phyloP scores from a whole-genome alignment of 2,797 vertebrate genomes.

The Enteromius unitaeniatus region DNA sequence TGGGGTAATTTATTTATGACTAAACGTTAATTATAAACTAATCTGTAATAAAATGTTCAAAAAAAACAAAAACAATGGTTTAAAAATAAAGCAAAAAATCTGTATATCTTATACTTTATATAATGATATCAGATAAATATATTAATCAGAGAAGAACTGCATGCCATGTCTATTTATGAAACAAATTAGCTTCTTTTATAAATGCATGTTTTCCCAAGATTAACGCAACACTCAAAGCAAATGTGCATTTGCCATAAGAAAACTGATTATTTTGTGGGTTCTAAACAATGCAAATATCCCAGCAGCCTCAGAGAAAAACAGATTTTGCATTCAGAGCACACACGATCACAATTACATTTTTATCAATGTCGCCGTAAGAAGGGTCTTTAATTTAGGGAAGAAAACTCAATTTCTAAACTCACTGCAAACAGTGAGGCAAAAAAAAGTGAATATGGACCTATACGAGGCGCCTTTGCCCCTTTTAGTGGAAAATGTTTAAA shows the following conservation, averaged over 20 bases:
- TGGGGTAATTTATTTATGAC: neutral
- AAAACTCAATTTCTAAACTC: constrained; percentile 62
- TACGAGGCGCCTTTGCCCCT: neutral
- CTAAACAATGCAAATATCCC: constrained; percentile 64
- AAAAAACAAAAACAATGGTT: neutral
- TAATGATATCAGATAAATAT: constrained; percentile 58
- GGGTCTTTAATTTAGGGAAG: constrained; percentile 67
- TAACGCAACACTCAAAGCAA: constrained; percentile 57
- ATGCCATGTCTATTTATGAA: constrained; percentile 63
- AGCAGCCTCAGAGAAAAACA: constrained; percentile 51
- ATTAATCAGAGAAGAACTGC: constrained; percentile 62
- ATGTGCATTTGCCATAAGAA: constrained; percentile 63
- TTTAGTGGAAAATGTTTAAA: neutral
- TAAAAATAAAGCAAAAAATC: neutral
- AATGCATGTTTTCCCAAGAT: constrained; percentile 66
- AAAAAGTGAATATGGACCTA: neutral
- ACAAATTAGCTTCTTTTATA: constrained; percentile 64
- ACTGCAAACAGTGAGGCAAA: constrained; percentile 6
- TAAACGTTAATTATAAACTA: constrained; percentile 6
- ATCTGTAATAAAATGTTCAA: neutral
- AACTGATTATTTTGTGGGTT: constrained; percentile 67
- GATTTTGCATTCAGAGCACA: constrained; percentile 62
- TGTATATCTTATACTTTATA: constrained; percentile 54
- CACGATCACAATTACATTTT: constrained; percentile 65
- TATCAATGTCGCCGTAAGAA: constrained; percentile 64